Percentiles rank a stretch among this genome's conserved stretches.
Evolutionary conservation across 2,888 invertebrate species (phyloP).

Genomic region (Gerosis bhagava): DNA sequence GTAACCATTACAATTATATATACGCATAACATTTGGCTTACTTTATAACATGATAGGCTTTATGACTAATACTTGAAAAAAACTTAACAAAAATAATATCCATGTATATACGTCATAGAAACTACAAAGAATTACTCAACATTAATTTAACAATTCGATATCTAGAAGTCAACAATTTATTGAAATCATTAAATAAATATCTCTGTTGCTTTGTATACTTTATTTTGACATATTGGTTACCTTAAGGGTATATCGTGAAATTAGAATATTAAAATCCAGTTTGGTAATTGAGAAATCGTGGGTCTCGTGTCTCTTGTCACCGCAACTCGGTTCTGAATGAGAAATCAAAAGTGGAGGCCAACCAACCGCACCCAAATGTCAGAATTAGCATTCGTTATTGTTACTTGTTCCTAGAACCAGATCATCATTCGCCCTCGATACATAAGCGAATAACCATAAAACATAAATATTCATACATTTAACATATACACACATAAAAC

Average conservation of each 20-base stretch:
- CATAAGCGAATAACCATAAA: constrained; percentile 2
- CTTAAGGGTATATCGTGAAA: constrained; percentile 7
- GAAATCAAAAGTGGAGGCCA: constrained; percentile 60
- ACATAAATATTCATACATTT: too few relatives aligned
- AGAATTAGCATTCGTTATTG: constrained; percentile 64
- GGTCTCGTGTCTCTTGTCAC: constrained; percentile 35
- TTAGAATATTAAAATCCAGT: constrained; percentile 10
- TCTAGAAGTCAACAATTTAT: neutral
- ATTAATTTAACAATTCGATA: neutral
- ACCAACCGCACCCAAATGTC: constrained; percentile 54
- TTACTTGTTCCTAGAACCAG: constrained; percentile 39
- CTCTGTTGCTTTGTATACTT: neutral
- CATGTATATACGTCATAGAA: too few relatives aligned
- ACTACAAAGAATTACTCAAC: too few relatives aligned
- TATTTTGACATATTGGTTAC: constrained; percentile 15
- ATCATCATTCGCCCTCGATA: constrained; percentile 25
- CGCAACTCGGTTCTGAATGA: constrained; percentile 50
- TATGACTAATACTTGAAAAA: too few relatives aligned
- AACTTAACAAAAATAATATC: too few relatives aligned
- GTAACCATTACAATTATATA: too few relatives aligned
- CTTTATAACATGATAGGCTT: too few relatives aligned
- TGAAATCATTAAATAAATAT: constrained; percentile 8
- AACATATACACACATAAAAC: too few relatives aligned
- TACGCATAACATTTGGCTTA: too few relatives aligned
- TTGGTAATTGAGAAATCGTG: constrained; percentile 18